Conservation (phyloP, 2,888 invertebrate genomes). For the Stenolophus ochropezus region DNA sequence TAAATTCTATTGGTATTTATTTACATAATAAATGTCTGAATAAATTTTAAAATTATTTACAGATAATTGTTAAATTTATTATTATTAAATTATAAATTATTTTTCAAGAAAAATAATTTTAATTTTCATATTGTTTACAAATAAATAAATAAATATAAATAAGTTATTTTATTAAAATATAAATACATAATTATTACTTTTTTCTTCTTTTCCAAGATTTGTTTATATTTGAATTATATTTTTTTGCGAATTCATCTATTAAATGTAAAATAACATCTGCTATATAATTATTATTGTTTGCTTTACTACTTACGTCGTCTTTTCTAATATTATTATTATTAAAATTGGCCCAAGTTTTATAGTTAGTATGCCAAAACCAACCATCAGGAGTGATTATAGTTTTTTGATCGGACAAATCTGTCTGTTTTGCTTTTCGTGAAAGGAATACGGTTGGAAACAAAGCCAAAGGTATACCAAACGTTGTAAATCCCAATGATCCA, state of each 20-base stretch:
- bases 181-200: constrained; percentile 45
- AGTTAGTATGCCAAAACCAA: constrained; percentile 77
- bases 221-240: constrained; percentile 70
- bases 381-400: constrained; percentile 71
- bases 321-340: constrained; percentile 68
- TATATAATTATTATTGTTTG: constrained; percentile 61
- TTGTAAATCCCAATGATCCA: constrained; percentile 77
- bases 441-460: constrained; percentile 74
- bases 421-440: constrained; percentile 63
- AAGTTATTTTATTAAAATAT: not conserved
- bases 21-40: too few species aligned
- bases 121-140: not conserved
- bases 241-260: constrained; percentile 70
- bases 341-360: constrained; percentile 75
- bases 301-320: constrained; percentile 64
- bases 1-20: not conserved
- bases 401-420: not conserved
- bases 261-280: constrained; percentile 63
- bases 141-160: not conserved
- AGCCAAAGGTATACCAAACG: constrained; percentile 80
- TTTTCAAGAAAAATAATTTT: not conserved
- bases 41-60: too few species aligned
- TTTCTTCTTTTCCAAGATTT: constrained; percentile 69
- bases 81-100: not conserved
- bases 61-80: not conserved